Evolutionary conservation across 2,797 vertebrate species (phyloP).

Genomic region (Rachycentron canadum): DNA sequence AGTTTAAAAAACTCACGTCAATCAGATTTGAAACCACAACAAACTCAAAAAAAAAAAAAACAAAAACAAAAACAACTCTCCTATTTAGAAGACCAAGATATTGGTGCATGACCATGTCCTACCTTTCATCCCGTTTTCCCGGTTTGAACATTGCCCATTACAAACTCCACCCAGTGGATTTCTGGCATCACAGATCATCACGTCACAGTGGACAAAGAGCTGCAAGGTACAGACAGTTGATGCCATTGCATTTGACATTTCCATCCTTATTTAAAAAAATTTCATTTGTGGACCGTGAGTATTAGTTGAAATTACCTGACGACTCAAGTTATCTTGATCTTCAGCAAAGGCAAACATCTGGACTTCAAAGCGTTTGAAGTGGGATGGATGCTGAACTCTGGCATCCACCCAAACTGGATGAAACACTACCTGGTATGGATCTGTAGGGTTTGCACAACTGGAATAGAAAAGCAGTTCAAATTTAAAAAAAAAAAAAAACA

Average conservation of each 20-base stretch:
- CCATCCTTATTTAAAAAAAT: accelerated
- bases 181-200: conserved; percentile 82
- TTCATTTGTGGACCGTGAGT: neutral
- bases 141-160: conserved; percentile 70
- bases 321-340: conserved; percentile 52
- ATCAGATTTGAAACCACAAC: too few relatives aligned
- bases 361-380: conserved; percentile 89
- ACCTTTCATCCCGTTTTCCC: conserved; percentile 49
- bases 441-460: conserved; percentile 76
- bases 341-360: conserved; percentile 84
- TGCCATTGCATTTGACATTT: too few relatives aligned
- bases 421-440: conserved; percentile 66
- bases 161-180: conserved; percentile 72
- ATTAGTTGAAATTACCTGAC: conserved; percentile 73
- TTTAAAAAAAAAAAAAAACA: too few relatives aligned
- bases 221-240: conserved; percentile 44
- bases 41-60: too few relatives aligned
- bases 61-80: too few relatives aligned
- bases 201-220: conserved; percentile 88
- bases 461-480: neutral
- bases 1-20: neutral
- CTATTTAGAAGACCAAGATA: too few relatives aligned
- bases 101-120: too few relatives aligned
- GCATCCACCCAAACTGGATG: conserved; percentile 69
- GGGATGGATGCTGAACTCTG: conserved; percentile 81